These are phyloP conservation scores for Nautilus pompilius DNA, from an alignment of 1,140 invertebrate species.

Conservation along the genomic window DNA sequence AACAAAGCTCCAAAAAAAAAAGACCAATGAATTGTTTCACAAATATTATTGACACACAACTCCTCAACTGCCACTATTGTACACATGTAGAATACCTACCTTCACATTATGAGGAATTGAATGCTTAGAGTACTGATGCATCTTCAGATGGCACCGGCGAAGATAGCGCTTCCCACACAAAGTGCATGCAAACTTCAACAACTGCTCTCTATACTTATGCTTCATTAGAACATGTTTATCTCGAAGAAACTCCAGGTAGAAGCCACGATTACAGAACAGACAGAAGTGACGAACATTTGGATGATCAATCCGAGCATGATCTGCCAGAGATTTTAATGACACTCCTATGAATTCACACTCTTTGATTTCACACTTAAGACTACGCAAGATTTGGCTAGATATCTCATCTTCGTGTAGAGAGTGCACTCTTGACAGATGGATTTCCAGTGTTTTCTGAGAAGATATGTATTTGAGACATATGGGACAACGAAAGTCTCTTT, in stretches of 20 bases:
- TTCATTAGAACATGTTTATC: slow-evolving; percentile 4
- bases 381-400: not conserved
- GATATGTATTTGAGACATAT: slow-evolving; percentile 4
- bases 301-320: not conserved
- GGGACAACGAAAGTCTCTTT: slow-evolving; percentile 2
- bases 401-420: not conserved
- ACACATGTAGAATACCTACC: not conserved
- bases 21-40: too few species aligned
- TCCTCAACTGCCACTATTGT: too few species aligned
- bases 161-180: slow-evolving; percentile 1
- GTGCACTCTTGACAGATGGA: not conserved
- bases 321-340: not conserved
- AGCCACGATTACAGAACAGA: slow-evolving; percentile 1
- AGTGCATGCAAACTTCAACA: slow-evolving; percentile 2
- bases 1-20: too few species aligned
- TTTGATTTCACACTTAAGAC: not conserved
- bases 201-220: not conserved
- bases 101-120: slow-evolving; percentile 2
- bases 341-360: not conserved
- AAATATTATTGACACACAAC: too few species aligned
- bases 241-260: slow-evolving; percentile 2
- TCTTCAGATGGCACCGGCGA: not conserved
- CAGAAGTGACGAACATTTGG: slow-evolving; percentile 2
- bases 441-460: not conserved
- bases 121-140: slow-evolving; percentile 1